Conservation (phyloP, 92 coral and sea anemone species). For the Porites cylindrica region DNA sequence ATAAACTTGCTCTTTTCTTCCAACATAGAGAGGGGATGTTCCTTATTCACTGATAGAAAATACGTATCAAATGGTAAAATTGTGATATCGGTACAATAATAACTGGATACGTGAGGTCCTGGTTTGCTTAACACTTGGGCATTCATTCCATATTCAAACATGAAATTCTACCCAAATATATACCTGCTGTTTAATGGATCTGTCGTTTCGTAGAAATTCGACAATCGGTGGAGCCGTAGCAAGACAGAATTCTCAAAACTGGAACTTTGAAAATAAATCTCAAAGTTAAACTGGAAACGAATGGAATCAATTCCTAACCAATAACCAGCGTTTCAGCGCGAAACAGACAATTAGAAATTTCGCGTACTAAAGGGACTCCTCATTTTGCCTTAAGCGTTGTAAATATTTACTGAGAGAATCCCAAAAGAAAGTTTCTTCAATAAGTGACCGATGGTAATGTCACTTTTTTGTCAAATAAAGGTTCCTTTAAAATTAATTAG, state of each 20-base stretch:
- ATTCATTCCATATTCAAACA: neutral
- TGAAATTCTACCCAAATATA: neutral
- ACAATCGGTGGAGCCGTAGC: neutral
- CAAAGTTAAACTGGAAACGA: neutral
- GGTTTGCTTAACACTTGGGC: slow-evolving; percentile 3
- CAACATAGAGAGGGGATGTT: neutral
- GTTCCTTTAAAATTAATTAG: neutral
- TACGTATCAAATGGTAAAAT: neutral
- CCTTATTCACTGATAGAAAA: no score
- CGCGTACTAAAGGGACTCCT: neutral
- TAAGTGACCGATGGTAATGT: neutral
- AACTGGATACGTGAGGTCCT: neutral
- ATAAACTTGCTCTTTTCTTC: neutral
- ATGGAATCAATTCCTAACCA: neutral
- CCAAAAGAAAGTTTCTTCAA: neutral
- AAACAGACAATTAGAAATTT: neutral
- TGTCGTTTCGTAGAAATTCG: neutral
- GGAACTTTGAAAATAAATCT: neutral
- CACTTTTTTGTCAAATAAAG: slow-evolving; percentile 1
- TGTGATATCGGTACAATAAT: neutral
- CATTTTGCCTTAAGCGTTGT: neutral
- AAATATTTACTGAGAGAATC: slow-evolving; percentile 7
- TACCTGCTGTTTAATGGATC: neutral
- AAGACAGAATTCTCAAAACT: neutral
- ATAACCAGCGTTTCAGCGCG: neutral